A percentile compares a stretch with the other conserved stretches of the same genome.
These are phyloP conservation scores for Timandra comae DNA, from an alignment of 2,888 invertebrate genomes.

Conservation along the genomic window DNA sequence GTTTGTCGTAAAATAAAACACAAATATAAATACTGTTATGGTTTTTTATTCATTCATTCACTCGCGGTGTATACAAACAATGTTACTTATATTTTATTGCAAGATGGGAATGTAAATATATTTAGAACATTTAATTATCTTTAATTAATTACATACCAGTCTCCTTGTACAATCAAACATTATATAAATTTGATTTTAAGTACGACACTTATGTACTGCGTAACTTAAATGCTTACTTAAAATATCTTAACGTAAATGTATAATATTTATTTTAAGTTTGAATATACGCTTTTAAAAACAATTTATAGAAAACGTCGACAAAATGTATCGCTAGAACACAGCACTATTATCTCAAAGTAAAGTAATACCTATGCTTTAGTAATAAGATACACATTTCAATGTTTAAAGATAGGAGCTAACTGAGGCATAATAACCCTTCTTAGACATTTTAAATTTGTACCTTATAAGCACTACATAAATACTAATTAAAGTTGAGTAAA, in stretches of 20 bases:
- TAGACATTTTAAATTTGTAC: no score
- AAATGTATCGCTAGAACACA: no score
- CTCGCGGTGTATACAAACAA: slow-evolving; percentile 39
- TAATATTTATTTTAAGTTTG: slow-evolving; percentile 42
- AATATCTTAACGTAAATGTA: slow-evolving; percentile 36
- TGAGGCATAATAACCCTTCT: no score
- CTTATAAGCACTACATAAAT: no score
- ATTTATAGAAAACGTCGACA: slow-evolving; percentile 19
- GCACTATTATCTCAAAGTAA: no score
- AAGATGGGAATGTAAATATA: slow-evolving; percentile 66
- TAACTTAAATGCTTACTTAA: slow-evolving; percentile 71
- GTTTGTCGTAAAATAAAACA: slow-evolving; percentile 51
- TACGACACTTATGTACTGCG: slow-evolving; percentile 48
- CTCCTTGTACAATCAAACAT: slow-evolving; percentile 66
- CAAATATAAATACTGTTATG: slow-evolving; percentile 70
- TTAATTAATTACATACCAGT: slow-evolving; percentile 69
- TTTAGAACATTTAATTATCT: slow-evolving; percentile 44
- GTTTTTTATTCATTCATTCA: slow-evolving; percentile 63
- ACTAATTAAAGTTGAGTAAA: no score
- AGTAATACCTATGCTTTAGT: no score
- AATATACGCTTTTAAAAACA: slow-evolving; percentile 48
- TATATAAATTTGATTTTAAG: slow-evolving; percentile 54
- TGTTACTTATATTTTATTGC: no score
- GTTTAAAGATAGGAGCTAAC: no score
- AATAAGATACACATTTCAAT: no score